Evolutionary conservation across 2,888 invertebrate species (phyloP).

Genomic region (Drosophila algonquin): DNA sequence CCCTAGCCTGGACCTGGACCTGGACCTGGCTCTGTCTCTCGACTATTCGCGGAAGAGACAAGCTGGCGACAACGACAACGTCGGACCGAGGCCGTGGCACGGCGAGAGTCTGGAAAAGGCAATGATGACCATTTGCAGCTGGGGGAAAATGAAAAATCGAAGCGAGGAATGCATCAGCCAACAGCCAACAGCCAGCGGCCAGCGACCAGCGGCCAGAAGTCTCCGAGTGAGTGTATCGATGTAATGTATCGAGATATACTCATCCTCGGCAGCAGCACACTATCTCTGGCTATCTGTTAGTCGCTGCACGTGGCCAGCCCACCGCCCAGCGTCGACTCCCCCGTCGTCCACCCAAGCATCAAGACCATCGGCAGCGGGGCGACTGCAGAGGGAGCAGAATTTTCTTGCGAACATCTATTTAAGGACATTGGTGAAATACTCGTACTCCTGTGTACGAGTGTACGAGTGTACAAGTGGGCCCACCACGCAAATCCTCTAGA

Average conservation of each 20-base stretch:
- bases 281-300: slow-evolving; percentile 72
- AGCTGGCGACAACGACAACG: slow-evolving; percentile 72
- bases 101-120: slow-evolving; percentile 65
- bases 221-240: slow-evolving; percentile 74
- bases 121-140: slow-evolving; percentile 76
- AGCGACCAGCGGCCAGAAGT: slow-evolving; percentile 1
- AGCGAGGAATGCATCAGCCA: slow-evolving; percentile 70
- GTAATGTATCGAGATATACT: slow-evolving; percentile 65
- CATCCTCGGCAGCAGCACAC: slow-evolving; percentile 19
- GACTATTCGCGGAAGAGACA: slow-evolving; percentile 80
- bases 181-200: background rate
- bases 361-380: slow-evolving; percentile 14
- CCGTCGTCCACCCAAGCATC: background rate
- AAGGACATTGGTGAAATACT: slow-evolving; percentile 75
- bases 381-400: slow-evolving; percentile 29
- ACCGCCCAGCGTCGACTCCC: slow-evolving; percentile 46
- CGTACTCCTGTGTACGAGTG: slow-evolving; percentile 53
- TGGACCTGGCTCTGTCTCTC: slow-evolving; percentile 44
- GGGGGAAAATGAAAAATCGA: slow-evolving; percentile 61
- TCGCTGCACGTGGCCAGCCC: slow-evolving; percentile 77
- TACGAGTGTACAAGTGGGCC: slow-evolving; percentile 40
- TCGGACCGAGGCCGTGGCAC: slow-evolving; percentile 36
- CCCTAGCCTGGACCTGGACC: slow-evolving; percentile 3
- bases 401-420: slow-evolving; percentile 78
- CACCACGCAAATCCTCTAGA: slow-evolving; percentile 81